Percentiles rank a stretch among this genome's conserved stretches.
These are phyloP conservation scores for Lophura swinhoii DNA, from an alignment of 2,797 vertebrate genomes.

Conservation along the genomic window DNA sequence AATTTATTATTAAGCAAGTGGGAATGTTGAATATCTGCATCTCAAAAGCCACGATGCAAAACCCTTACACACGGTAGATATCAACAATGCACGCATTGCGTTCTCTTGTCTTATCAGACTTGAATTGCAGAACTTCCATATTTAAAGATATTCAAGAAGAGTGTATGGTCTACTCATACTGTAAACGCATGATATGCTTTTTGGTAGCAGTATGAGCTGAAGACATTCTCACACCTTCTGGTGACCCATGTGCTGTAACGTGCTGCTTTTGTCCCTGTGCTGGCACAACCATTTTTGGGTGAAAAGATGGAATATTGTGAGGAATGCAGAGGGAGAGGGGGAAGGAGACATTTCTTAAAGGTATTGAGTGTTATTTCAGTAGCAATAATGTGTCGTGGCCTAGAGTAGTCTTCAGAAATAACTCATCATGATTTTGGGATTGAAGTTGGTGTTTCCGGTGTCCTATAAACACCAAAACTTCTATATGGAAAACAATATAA, in stretches of 20 bases:
- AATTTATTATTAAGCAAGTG: not conserved
- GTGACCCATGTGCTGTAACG: not conserved
- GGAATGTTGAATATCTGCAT: not conserved
- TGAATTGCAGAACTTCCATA: not conserved
- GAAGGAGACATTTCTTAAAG: accelerated
- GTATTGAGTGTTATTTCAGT: accelerated
- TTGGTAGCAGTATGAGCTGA: not conserved
- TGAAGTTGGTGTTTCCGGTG: not conserved
- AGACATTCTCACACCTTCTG: not conserved
- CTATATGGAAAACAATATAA: not conserved
- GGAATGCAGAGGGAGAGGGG: not conserved
- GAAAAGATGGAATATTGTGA: not conserved
- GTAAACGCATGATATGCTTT: accelerated
- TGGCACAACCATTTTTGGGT: not conserved
- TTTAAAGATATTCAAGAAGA: not conserved
- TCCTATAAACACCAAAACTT: not conserved
- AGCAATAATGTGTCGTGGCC: accelerated
- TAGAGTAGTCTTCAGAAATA: not conserved
- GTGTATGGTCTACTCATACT: accelerated
- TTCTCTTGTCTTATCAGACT: not conserved
- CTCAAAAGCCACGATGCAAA: not conserved
- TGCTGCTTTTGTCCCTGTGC: not conserved
- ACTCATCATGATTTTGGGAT: not conserved
- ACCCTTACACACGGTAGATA: accelerated
- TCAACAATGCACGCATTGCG: not conserved